These are phyloP conservation scores for Pseudomyrmex flavicornis DNA, from an alignment of 1,140 invertebrate genomes.

Conservation along the genomic window DNA sequence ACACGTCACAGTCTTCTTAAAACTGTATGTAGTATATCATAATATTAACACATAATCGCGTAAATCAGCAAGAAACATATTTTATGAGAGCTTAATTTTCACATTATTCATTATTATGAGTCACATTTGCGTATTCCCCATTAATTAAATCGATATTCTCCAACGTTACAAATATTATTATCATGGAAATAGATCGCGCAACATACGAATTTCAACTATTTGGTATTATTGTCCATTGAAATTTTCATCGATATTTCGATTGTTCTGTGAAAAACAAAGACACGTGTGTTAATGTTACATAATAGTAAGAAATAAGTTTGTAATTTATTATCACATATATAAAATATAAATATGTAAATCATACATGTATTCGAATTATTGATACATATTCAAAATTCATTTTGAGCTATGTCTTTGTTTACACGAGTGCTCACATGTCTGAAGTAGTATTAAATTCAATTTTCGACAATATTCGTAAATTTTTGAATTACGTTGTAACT, in stretches of 20 bases:
- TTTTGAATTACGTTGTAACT: constrained; percentile 27
- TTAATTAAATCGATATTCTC: constrained; percentile 55
- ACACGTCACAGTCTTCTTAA: not conserved
- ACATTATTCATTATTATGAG: constrained; percentile 40
- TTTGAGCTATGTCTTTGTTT: not conserved
- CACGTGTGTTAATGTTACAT: no score
- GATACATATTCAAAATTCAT: not conserved
- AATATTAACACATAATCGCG: constrained; percentile 3
- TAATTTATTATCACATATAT: not conserved
- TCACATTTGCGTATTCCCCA: constrained; percentile 43
- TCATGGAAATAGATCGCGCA: constrained; percentile 18
- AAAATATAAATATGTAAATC: not conserved
- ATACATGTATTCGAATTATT: constrained; percentile 6
- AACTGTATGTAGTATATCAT: not conserved
- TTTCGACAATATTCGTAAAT: not conserved
- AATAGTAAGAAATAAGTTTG: not conserved
- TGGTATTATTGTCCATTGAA: constrained; percentile 1
- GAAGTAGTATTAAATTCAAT: not conserved
- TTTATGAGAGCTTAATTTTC: constrained; percentile 46
- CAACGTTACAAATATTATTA: constrained; percentile 43
- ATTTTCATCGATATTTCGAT: constrained; percentile 4
- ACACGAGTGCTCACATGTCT: not conserved
- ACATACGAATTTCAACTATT: constrained; percentile 35
- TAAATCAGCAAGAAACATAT: constrained; percentile 46
- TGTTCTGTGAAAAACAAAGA: constrained; percentile 22